Conservation (phyloP, 2,888 invertebrate species). For the Synergus laeviventris region DNA sequence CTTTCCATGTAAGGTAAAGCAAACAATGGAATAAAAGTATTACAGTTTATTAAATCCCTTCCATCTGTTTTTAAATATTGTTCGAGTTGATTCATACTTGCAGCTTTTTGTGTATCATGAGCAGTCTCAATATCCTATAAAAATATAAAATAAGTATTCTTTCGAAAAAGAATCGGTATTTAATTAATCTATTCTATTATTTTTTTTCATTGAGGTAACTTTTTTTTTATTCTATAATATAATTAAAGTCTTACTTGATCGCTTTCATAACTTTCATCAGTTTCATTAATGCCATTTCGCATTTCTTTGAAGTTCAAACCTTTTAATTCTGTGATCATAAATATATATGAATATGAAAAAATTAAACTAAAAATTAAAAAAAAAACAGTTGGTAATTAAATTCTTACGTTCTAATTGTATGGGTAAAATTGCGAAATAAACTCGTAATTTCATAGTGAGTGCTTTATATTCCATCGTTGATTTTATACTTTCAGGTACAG, state of each 20-base stretch:
- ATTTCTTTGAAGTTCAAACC: slow-evolving; percentile 12
- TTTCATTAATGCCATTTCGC: slow-evolving; percentile 42
- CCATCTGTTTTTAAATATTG: slow-evolving; percentile 75
- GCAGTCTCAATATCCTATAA: slow-evolving; percentile 45
- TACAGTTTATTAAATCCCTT: slow-evolving; percentile 76
- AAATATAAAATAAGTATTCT: neutral
- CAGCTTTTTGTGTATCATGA: slow-evolving; percentile 37
- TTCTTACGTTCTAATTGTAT: slow-evolving; percentile 54
- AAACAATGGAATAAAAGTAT: slow-evolving; percentile 78
- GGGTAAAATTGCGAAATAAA: slow-evolving; percentile 70
- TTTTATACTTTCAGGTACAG: slow-evolving; percentile 62
- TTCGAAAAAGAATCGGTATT: neutral
- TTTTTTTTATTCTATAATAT: neutral
- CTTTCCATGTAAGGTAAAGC: slow-evolving; percentile 79
- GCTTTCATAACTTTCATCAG: slow-evolving; percentile 38
- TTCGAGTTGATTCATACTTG: slow-evolving; percentile 71
- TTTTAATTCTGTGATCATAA: slow-evolving; percentile 34
- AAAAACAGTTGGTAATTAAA: slow-evolving; percentile 40
- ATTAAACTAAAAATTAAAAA: neutral
- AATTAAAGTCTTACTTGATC: slow-evolving; percentile 31
- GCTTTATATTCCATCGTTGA: slow-evolving; percentile 65
- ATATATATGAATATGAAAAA: slow-evolving; percentile 8
- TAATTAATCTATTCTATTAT: neutral
- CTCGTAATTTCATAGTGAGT: slow-evolving; percentile 69
- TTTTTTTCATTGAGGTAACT: neutral